These are phyloP conservation scores for Lepisosteus oculatus DNA, from an alignment of 2,113 vertebrate species.

Conservation along the genomic window DNA sequence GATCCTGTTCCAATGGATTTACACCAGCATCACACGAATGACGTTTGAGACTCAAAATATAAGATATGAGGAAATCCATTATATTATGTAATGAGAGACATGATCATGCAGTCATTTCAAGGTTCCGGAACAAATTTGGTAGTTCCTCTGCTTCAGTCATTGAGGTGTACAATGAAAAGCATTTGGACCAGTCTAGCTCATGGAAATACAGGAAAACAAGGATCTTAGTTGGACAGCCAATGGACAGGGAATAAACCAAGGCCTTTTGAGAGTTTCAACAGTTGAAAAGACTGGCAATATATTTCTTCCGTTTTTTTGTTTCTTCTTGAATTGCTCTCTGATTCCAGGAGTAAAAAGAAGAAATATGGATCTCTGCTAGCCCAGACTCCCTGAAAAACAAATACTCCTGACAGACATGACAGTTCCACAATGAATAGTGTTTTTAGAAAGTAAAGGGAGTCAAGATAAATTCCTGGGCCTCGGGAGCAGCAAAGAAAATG, in stretches of 20 bases:
- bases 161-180: too few species aligned
- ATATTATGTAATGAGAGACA: slow-evolving; percentile 6
- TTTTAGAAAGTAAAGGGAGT: slow-evolving; percentile 53
- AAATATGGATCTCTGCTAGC: slow-evolving; percentile 13
- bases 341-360: slow-evolving; percentile 6
- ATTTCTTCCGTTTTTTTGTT: background rate
- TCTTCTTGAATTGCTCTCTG: background rate
- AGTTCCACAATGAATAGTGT: slow-evolving; percentile 58
- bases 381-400: slow-evolving; percentile 16
- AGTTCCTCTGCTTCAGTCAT: too few species aligned
- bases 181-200: too few species aligned
- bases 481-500: slow-evolving; percentile 42
- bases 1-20: background rate
- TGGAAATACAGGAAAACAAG: background rate
- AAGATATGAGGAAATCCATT: slow-evolving; percentile 6
- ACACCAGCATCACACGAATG: slow-evolving; percentile 22
- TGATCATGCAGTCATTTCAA: slow-evolving; percentile 24
- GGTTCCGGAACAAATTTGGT: background rate
- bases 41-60: slow-evolving; percentile 10
- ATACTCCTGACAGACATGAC: slow-evolving; percentile 36
- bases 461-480: slow-evolving; percentile 50
- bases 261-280: background rate
- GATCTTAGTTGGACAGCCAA: background rate
- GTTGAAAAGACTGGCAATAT: slow-evolving; percentile 2
- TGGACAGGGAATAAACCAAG: background rate